Evolutionary conservation across 2,113 vertebrate species (phyloP).

Genomic region (Polypterus bichir): DNA sequence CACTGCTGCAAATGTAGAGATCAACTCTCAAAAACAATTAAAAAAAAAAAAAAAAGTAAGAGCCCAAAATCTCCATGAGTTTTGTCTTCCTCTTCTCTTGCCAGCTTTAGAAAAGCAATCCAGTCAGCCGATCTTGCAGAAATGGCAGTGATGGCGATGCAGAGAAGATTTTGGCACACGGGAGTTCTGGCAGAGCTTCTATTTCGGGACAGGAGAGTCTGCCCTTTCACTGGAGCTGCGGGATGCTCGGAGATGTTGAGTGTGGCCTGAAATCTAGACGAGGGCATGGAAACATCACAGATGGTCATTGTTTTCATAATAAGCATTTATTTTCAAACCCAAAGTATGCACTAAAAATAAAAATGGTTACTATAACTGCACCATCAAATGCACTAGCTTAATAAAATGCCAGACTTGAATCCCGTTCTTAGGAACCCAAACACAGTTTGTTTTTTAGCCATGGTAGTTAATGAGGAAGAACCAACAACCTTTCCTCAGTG

Average conservation of each 20-base stretch:
- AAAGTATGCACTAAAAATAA: neutral
- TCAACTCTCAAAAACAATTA: too few relatives aligned
- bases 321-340: neutral
- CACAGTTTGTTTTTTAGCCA: too few relatives aligned
- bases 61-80: too few relatives aligned
- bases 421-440: neutral
- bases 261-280: constrained; percentile 9
- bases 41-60: too few relatives aligned
- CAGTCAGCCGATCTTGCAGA: neutral
- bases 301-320: neutral
- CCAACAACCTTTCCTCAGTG: too few relatives aligned
- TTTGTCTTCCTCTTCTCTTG: too few relatives aligned
- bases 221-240: too few relatives aligned
- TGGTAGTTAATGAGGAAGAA: too few relatives aligned
- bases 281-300: neutral
- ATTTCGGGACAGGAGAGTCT: neutral
- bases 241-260: constrained; percentile 1
- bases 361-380: too few relatives aligned
- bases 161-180: neutral
- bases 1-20: too few relatives aligned
- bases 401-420: neutral
- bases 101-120: neutral
- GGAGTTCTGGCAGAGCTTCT: neutral
- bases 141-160: neutral
- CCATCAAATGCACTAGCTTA: neutral